Conservation (phyloP, 1,140 invertebrate species). For the Cyphomyrmex costatus region DNA sequence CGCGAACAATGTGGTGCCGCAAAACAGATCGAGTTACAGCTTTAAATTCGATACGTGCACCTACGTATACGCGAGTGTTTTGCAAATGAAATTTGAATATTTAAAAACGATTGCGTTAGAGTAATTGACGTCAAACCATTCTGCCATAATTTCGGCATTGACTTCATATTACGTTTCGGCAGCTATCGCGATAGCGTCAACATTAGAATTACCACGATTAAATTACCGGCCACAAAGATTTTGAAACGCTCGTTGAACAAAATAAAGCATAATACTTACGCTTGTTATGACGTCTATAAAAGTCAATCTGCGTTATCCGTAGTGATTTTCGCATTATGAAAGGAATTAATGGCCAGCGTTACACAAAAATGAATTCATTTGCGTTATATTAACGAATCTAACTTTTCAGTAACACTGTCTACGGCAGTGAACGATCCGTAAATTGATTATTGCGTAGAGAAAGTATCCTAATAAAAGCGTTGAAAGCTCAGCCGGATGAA, state of each 20-base stretch:
- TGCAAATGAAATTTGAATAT: slow-evolving; percentile 27
- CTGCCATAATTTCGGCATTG: neutral
- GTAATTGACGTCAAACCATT: slow-evolving; percentile 2
- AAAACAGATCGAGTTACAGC: slow-evolving; percentile 65
- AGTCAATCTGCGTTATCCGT: neutral
- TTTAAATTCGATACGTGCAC: slow-evolving; percentile 33
- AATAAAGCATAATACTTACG: neutral
- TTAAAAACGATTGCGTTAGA: slow-evolving; percentile 22
- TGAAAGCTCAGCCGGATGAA: neutral
- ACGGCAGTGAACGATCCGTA: neutral
- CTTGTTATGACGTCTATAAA: slow-evolving; percentile 13
- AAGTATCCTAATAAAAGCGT: neutral
- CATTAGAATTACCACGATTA: neutral
- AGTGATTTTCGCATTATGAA: neutral
- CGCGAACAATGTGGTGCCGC: slow-evolving; percentile 68
- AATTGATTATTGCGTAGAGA: slow-evolving; percentile 4
- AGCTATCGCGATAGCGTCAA: neutral
- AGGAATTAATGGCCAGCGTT: neutral
- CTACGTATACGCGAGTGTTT: neutral
- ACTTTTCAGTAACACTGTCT: neutral
- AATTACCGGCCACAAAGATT: neutral
- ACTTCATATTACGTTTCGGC: neutral
- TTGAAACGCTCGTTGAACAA: neutral
- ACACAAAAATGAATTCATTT: neutral
- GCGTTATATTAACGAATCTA: neutral